Evolutionary conservation across 2,888 invertebrate species (phyloP).

Genomic region (Trissolcus japonicus): DNA sequence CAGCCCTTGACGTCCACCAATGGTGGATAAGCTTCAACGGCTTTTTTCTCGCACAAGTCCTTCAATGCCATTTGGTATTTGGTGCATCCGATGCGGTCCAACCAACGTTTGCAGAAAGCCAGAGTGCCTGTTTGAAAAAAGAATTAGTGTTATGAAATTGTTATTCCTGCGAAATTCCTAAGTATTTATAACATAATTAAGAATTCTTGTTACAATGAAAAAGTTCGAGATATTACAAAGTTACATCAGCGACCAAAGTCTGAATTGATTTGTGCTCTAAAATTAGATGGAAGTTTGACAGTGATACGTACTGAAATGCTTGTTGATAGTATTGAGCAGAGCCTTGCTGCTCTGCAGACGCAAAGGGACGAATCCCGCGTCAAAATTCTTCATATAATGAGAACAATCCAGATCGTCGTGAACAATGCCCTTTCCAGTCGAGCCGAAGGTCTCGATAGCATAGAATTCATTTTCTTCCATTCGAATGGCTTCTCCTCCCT

Average conservation of each 20-base stretch:
- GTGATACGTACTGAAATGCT: conserved; percentile 86
- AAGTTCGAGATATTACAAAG: too few species aligned
- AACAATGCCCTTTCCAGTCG: conserved; percentile 94
- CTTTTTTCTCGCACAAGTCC: conserved; percentile 97
- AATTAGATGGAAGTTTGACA: conserved; percentile 13
- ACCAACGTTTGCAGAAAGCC: conserved; percentile 99
- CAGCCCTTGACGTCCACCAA: conserved; percentile 97
- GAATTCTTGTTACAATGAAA: too few species aligned
- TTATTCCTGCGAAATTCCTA: neutral
- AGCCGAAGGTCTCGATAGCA: conserved; percentile 99
- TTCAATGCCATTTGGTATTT: conserved; percentile 99
- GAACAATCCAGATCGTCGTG: conserved; percentile 99
- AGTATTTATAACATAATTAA: neutral
- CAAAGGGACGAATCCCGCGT: conserved; percentile 92
- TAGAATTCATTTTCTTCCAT: conserved; percentile 99
- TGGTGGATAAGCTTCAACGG: conserved; percentile 99
- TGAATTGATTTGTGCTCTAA: neutral
- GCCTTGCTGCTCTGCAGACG: conserved; percentile 95
- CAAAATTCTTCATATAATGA: conserved; percentile 99
- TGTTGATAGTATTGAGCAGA: conserved; percentile 93
- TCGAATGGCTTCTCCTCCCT: conserved; percentile 96
- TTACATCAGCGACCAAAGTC: too few species aligned
- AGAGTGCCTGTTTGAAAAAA: conserved; percentile 80
- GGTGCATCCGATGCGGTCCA: conserved; percentile 96
- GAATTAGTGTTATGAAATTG: neutral